phyloP scores from a whole-genome alignment of 2,113 vertebrate species.

The Neofelis nebulosa region DNA sequence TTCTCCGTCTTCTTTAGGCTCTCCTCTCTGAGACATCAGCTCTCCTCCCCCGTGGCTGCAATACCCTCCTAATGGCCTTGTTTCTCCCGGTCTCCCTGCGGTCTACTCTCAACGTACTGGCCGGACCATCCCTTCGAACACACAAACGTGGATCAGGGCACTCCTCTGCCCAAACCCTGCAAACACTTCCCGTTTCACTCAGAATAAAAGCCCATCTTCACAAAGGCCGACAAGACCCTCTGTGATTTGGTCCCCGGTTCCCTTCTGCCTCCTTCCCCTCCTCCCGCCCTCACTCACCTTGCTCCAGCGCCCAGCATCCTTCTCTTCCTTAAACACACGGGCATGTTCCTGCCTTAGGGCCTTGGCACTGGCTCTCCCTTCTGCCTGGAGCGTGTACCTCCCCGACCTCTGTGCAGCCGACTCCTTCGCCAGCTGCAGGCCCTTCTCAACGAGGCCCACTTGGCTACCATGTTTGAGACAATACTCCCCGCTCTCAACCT shows the following conservation, averaged over 20 bases:
- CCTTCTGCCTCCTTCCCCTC: not conserved
- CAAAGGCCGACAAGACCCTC: not conserved
- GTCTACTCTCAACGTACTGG: not conserved
- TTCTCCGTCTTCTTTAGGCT: too few relatives aligned
- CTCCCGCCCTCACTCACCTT: not conserved
- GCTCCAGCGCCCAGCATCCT: not conserved
- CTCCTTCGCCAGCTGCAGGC: not conserved
- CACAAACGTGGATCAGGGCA: not conserved
- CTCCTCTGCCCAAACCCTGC: not conserved
- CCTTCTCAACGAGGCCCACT: not conserved
- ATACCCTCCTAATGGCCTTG: not conserved
- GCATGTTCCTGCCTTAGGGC: not conserved
- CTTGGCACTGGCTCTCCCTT: not conserved
- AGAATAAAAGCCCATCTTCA: not conserved
- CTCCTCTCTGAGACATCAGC: not conserved
- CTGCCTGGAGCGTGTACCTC: not conserved
- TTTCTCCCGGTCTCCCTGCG: not conserved
- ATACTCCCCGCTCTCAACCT: not conserved
- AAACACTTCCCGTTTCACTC: not conserved
- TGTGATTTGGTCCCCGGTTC: not conserved
- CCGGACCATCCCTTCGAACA: not conserved
- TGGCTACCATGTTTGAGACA: not conserved
- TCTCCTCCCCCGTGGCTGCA: not conserved
- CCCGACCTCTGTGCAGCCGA: not conserved
- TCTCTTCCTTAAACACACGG: not conserved